Conservation (phyloP, 2,113 vertebrate genomes). For the Nycticryphes semicollaris region DNA sequence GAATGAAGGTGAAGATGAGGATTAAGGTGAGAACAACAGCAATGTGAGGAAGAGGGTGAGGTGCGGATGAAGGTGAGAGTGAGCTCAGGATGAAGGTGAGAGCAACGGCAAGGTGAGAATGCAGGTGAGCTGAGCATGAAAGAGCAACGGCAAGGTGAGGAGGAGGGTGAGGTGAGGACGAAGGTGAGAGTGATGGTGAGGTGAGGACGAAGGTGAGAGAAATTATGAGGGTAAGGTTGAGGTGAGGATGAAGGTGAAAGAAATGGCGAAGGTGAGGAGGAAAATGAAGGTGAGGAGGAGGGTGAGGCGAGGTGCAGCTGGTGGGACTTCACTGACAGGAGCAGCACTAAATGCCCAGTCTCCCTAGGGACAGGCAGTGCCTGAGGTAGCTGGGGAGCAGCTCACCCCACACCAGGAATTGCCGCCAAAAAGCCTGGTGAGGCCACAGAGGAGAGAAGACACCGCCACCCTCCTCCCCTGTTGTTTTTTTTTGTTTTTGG, state of each 20-base stretch:
- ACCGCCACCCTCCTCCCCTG: too few relatives aligned
- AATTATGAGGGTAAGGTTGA: background rate
- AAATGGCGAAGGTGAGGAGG: too few relatives aligned
- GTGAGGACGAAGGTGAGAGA: background rate
- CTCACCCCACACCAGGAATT: background rate
- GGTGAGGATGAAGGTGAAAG: background rate
- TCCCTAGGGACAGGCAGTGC: rapidly evolving
- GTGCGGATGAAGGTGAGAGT: background rate
- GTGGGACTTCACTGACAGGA: background rate
- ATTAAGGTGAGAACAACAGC: too few relatives aligned
- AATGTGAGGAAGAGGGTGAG: background rate
- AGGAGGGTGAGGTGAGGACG: background rate
- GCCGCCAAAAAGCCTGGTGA: background rate
- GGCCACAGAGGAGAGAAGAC: background rate
- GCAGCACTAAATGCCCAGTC: background rate
- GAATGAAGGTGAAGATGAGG: too few relatives aligned
- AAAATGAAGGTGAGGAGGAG: background rate
- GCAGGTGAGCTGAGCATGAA: background rate
- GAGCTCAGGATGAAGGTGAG: background rate
- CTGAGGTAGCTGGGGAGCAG: background rate
- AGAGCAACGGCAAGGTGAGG: too few relatives aligned
- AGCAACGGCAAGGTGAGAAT: background rate
- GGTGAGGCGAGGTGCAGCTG: background rate
- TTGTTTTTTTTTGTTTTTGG: background rate
- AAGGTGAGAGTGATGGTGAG: background rate